These are phyloP conservation scores for Piezodorus guildinii DNA, from an alignment of 1,140 invertebrate species.

Conservation along the genomic window DNA sequence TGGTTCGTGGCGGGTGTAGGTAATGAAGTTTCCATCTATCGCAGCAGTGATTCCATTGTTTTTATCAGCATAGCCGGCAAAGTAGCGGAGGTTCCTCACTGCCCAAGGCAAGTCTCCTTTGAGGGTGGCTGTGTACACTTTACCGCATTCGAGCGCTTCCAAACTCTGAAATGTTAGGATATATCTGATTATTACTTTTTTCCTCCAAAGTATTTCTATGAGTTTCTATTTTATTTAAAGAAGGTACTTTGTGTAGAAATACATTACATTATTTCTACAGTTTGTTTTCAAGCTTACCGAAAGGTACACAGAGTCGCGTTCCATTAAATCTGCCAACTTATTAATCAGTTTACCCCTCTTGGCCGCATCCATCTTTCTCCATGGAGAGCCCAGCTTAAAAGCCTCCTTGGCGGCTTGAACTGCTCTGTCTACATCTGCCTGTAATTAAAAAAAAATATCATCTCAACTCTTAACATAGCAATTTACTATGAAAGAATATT, in stretches of 20 bases:
- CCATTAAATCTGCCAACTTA: conserved; percentile 66
- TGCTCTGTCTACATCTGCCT: conserved; percentile 61
- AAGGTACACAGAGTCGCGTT: conserved; percentile 56
- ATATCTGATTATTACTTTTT: neutral
- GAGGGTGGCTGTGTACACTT: conserved; percentile 52
- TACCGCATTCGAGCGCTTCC: conserved; percentile 83
- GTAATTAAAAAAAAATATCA: neutral
- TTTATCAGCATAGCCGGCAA: conserved; percentile 86
- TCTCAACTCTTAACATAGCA: conserved; percentile 52
- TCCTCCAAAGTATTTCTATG: too few relatives aligned
- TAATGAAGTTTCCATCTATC: conserved; percentile 73
- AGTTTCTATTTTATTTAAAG: too few relatives aligned
- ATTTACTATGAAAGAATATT: conserved; percentile 33
- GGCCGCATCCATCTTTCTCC: conserved; percentile 69
- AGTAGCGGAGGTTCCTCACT: conserved; percentile 60
- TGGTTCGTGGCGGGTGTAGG: conserved; percentile 88
- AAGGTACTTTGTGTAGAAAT: too few relatives aligned
- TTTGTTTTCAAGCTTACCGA: conserved; percentile 33
- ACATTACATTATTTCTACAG: too few relatives aligned
- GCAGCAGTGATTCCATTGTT: conserved; percentile 67
- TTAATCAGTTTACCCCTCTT: conserved; percentile 50
- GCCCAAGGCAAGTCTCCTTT: conserved; percentile 48
- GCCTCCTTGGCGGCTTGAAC: conserved; percentile 64
- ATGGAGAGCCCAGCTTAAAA: conserved; percentile 58
- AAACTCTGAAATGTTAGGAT: conserved; percentile 34